Conservation (phyloP, 1,140 invertebrate genomes). For the Vanessa atalanta region DNA sequence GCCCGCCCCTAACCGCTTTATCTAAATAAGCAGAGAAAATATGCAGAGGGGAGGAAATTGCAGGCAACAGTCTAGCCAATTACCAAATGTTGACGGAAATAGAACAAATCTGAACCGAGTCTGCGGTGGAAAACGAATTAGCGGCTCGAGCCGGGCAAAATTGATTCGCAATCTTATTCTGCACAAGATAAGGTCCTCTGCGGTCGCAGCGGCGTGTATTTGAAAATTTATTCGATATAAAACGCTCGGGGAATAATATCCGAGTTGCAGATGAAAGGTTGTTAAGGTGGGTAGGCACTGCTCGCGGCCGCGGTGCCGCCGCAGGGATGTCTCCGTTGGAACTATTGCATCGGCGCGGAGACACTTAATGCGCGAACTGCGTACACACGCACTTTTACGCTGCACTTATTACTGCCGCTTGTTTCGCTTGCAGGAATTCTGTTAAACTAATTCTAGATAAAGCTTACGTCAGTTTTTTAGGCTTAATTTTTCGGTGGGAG, state of each 20-base stretch:
- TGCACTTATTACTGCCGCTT: too few species aligned
- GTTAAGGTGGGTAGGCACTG: background rate
- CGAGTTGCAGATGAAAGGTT: background rate
- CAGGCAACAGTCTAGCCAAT: constrained; percentile 33
- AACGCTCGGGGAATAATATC: background rate
- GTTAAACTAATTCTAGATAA: too few species aligned
- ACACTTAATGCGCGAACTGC: too few species aligned
- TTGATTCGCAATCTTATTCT: background rate
- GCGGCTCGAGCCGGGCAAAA: background rate
- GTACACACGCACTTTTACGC: too few species aligned
- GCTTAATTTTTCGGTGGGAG: too few species aligned
- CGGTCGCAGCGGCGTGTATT: background rate
- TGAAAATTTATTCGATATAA: background rate
- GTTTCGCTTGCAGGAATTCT: too few species aligned
- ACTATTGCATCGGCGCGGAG: too few species aligned
- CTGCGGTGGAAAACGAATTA: constrained; percentile 15
- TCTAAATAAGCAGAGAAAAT: constrained; percentile 27
- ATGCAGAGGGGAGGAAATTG: constrained; percentile 32
- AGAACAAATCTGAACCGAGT: constrained; percentile 23
- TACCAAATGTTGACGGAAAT: constrained; percentile 31
- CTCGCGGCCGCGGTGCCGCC: too few species aligned
- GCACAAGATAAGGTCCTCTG: background rate
- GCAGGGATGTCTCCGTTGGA: too few species aligned
- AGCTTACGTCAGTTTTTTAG: background rate
- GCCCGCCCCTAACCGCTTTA: constrained; percentile 21